phyloP scores from a whole-genome alignment of 92 coral and sea anemone genomes.

The Epizoanthus stellaris region DNA sequence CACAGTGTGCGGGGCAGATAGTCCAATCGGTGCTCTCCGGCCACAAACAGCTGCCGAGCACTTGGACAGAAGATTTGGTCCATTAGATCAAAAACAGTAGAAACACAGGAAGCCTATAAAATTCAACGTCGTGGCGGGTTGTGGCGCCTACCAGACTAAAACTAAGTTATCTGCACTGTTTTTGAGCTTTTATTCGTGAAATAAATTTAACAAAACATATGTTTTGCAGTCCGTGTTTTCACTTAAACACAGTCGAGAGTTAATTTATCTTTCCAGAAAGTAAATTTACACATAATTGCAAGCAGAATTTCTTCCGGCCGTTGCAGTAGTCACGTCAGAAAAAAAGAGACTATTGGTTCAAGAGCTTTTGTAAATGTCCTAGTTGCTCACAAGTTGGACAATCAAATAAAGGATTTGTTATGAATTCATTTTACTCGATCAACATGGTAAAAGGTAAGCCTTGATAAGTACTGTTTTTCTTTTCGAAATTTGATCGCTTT shows the following conservation, averaged over 20 bases:
- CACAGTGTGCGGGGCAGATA: slow-evolving; percentile 1
- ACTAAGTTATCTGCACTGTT: slow-evolving; percentile 30
- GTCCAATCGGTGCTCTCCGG: slow-evolving; percentile 17
- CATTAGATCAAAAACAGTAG: slow-evolving; percentile 2
- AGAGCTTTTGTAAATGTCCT: no score
- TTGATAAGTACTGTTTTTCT: no score
- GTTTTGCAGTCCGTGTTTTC: slow-evolving; percentile 17
- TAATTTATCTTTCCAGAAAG: background rate
- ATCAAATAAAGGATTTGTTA: no score
- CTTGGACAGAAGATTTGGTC: background rate
- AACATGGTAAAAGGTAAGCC: no score
- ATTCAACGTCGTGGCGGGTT: slow-evolving; percentile 38
- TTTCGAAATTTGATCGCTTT: no score
- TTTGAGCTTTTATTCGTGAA: slow-evolving; percentile 1
- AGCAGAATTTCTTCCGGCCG: no score
- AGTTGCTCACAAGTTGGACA: no score
- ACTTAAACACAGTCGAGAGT: slow-evolving; percentile 14
- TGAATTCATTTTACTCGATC: no score
- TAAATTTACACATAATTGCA: no score
- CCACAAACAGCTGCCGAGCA: slow-evolving; percentile 28
- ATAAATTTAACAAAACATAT: slow-evolving; percentile 29
- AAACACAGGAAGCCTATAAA: slow-evolving; percentile 30
- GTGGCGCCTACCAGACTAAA: slow-evolving; percentile 39
- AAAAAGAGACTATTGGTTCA: no score
- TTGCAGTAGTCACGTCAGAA: no score